A percentile compares a stretch with the other conserved stretches of the same genome.
These are phyloP conservation scores for Xestia sexstrigata DNA, from an alignment of 2,888 invertebrate species.

Conservation along the genomic window DNA sequence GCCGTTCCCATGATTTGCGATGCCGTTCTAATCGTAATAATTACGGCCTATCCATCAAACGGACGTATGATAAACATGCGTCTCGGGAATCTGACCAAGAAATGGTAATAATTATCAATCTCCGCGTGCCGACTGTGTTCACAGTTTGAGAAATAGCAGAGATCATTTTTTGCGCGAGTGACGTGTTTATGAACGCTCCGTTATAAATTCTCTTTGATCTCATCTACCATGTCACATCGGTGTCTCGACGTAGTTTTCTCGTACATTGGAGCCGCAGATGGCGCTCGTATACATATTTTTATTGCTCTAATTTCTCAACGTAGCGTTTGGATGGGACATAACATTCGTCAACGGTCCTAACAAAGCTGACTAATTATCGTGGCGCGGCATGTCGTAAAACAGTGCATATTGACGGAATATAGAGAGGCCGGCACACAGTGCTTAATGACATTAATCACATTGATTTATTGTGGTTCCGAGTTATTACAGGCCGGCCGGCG, in stretches of 20 bases:
- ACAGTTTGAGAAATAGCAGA: constrained; percentile 87
- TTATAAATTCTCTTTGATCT: constrained; percentile 88
- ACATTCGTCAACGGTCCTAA: constrained; percentile 87
- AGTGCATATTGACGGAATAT: constrained; percentile 91
- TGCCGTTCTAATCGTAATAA: constrained; percentile 89
- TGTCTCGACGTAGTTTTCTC: constrained; percentile 71
- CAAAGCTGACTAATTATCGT: constrained; percentile 91
- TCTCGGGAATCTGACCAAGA: constrained; percentile 77
- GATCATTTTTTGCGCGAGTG: constrained; percentile 86
- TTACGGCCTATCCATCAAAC: constrained; percentile 88
- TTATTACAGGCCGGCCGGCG: constrained; percentile 89
- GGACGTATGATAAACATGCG: constrained; percentile 85
- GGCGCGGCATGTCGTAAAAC: constrained; percentile 90
- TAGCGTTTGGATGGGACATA: constrained; percentile 74
- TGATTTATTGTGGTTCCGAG: constrained; percentile 91
- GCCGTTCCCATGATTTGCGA: constrained; percentile 89
- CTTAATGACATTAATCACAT: constrained; percentile 91
- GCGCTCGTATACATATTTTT: constrained; percentile 77
- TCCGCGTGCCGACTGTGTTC: constrained; percentile 71
- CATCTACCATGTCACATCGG: constrained; percentile 79
- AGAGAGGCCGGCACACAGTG: constrained; percentile 91
- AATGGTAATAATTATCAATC: constrained; percentile 82
- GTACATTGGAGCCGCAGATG: constrained; percentile 72
- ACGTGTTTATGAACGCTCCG: constrained; percentile 87
- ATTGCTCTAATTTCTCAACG: constrained; percentile 78